Percentiles rank a stretch among this genome's conserved stretches.
Conservation (phyloP, 2,113 vertebrate genomes). For the Phaethon lepturus region DNA sequence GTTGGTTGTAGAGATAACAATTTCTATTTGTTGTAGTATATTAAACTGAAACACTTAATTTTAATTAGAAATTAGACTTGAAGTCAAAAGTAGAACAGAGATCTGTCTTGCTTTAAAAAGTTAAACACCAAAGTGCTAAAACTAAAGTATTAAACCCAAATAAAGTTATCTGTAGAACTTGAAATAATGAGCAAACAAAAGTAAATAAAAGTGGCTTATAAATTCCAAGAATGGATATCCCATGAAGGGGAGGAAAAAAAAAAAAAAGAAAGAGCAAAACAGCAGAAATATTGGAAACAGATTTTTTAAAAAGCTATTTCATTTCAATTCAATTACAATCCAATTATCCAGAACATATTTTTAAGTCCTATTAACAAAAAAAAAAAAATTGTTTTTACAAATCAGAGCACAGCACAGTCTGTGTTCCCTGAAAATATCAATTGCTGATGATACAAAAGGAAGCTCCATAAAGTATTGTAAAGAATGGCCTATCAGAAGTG, state of each 20-base stretch:
- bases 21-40: not conserved
- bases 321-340: not conserved
- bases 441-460: not conserved
- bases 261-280: not conserved
- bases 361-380: not conserved
- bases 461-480: not conserved
- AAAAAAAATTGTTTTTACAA: not conserved
- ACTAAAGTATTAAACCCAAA: not conserved
- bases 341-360: not conserved
- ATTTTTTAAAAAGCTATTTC: not conserved
- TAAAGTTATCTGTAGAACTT: not conserved
- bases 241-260: not conserved
- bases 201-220: not conserved
- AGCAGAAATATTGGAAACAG: not conserved
- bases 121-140: not conserved
- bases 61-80: slow-evolving; percentile 47
- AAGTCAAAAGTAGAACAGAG: slow-evolving; percentile 20
- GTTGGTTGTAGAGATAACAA: not conserved
- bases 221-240: not conserved
- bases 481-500: not conserved
- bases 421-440: not conserved
- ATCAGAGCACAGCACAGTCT: not conserved
- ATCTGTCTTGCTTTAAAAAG: not conserved
- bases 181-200: not conserved
- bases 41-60: slow-evolving; percentile 37